Base-by-base conservation (phyloP, 2,113 vertebrate genomes). In the Tichodroma muraria region DNA sequence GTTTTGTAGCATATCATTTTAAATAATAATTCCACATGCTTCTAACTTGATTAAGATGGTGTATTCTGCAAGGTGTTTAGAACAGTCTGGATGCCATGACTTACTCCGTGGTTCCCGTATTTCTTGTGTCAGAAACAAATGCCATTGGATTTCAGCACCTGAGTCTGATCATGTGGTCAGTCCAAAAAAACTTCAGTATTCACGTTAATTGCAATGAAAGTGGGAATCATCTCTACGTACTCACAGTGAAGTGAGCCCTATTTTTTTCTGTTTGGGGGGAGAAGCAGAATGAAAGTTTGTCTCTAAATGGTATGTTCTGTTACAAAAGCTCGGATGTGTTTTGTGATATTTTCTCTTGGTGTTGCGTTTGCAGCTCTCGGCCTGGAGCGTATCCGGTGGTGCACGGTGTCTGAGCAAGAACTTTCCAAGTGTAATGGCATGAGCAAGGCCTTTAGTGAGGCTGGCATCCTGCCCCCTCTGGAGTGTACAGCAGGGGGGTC, bases 381-480 rank as follows among this genome's bases (percentile, higher is more conserved):
- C 19, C 93, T 98, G 91, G 96, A 80, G 50, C 97, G 63, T 61
- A 64, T 99, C 91, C 97, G 96, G 20, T 99, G 99, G 99, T 99
- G 99, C 94, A 98, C 98, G 8, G 89, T 98, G 90, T 99, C 99
- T 2, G 68, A 97, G 1, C 30, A 57, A 0, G 99, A 99, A 89
- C 97, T 97, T 88, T 85, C 24, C 52, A 99, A 99, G 87, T 99
- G 99, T 78, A 80, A 71, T 15, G 97, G 92, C 81, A 99, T 99
- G 99, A 97, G 98, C 4, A 30, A 90, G 42, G 97, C 98, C 31
- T 99, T 99, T 52, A 33, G 69, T n/a, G 28, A 18, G 22, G 98
- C 96, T 13, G 85, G 97, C 33, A 96, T 99, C 80, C 97, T 92
- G 24, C 99, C 99, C 1, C 9, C 91, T 8, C 87, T 99, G 76